Evolutionary conservation across 2,888 invertebrate genomes (phyloP), one percentile per base, ranked within the genome.

Genomic region (Dryomyza anilis): DNA sequence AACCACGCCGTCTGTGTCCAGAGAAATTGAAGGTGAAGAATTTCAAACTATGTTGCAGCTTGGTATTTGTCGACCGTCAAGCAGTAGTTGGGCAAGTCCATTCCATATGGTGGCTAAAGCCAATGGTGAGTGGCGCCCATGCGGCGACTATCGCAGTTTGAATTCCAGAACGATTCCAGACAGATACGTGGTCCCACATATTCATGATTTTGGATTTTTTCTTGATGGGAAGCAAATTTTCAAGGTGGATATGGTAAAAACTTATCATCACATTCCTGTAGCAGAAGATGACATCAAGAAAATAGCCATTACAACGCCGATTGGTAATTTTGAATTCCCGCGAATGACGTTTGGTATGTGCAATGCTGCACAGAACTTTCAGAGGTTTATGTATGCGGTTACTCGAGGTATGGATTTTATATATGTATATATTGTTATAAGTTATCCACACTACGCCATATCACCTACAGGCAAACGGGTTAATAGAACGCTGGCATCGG

Each of bases 191-290:
- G n/a, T n/a, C n/a, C n/a, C n/a, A n/a, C n/a, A n/a, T n/a, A n/a
- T n/a, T n/a, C n/a, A n/a, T n/a, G n/a, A n/a, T n/a, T n/a, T 57
- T 57, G n/a, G n/a, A n/a, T n/a, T 46, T 46, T 16, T 46, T 46
- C 46, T 46, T 46, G 46, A 6, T 16, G 46, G 46, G 3, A 46
- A 46, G 46, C 12, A 46, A 4, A 46, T 46, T 46, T 4, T 46
- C 16, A 46, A 46, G 7, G 46, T 46, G 23, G 46, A 46, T 2
- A 6, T 46, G 46, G 46, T 46, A 46, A 46, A 46, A 2, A 2
- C 46, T 14, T 46, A 46, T 46, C 46, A 46, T 46, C 46, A 46
- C 23, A 46, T 46, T n/a, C n/a, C n/a, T n/a, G n/a, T n/a, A n/a
- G n/a, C n/a, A n/a, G n/a, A n/a, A n/a, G n/a, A n/a, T n/a, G n/a